Base-by-base conservation (phyloP, 2,797 vertebrate genomes). In the Parotocinclus haroldoi region DNA sequence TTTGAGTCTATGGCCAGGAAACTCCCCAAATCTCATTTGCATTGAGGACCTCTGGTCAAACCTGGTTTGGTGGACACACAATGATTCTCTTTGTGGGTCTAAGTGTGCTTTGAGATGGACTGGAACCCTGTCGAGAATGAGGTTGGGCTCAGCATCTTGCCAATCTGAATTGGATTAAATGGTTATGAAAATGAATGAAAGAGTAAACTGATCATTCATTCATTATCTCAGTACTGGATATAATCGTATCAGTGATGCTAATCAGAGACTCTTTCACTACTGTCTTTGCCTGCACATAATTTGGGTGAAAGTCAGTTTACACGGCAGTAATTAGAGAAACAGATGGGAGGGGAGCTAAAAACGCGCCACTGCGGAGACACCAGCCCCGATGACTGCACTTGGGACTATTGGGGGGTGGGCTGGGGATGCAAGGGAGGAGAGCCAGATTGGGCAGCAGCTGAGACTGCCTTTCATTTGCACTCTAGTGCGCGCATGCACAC, bases 371-470 rank as follows among this genome's bases (percentile, higher is more conserved):
- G 44, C 72, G 62, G 76, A 37, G 9, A 82, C 80, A 81, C 76
- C 42, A 82, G 76, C 71, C 78, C 67, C 67, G 77, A 75, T 73
- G 63, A 66, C 63, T 66, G 66, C 78, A 79, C 73, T 73, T 71
- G 79, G 74, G 83, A 83, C 78, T 74, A 66, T 54, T 14, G 68
- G 68, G 74, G 44, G 63, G 44, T 10, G 58, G 74, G 62, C 12
- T 11, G 11, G 14, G 7, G 68, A 12, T 56, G 73, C 69, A 8
- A 82, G 86, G 79, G 76, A 84, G 72, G 51, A 68, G 70, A 52
- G 73, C 68, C 86, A 84, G 86, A 86, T 77, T 88, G 80, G 37
- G 70, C 50, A 73, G 73, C 85, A 89, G 84, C 83, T 83, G 83
- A 88, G 78, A 78, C 72, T 73, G 77, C 59, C 79, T 79, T 70